Percentiles rank a stretch among this genome's conserved stretches.
Conservation (phyloP, 2,113 vertebrate genomes). For the Perognathus longimembris region DNA sequence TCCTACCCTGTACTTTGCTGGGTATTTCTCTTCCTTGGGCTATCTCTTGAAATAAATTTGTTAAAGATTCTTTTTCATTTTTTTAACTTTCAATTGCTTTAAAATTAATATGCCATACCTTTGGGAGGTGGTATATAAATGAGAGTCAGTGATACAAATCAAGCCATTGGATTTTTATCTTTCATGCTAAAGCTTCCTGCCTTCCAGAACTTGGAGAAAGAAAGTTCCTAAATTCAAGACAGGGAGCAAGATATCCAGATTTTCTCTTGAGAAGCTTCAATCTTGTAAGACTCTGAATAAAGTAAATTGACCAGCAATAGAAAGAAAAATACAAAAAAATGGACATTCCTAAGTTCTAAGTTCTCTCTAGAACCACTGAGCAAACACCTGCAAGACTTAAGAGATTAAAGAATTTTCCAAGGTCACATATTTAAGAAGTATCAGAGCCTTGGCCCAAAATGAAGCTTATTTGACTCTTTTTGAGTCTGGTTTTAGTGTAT, state of each 20-base stretch:
- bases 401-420: not conserved
- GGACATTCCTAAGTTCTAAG: not conserved
- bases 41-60: constrained; percentile 29
- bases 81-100: constrained; percentile 17
- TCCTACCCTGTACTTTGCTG: not conserved
- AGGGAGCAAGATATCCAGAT: not conserved
- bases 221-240: not conserved
- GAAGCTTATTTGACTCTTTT: not conserved
- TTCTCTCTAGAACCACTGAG: not conserved
- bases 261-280: not conserved
- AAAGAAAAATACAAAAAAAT: not conserved
- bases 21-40: not conserved
- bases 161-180: not conserved
- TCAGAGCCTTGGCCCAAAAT: not conserved
- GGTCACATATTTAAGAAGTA: not conserved
- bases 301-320: not conserved
- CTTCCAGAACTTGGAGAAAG: not conserved
- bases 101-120: not conserved
- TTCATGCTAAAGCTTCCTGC: not conserved
- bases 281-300: not conserved
- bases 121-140: not conserved
- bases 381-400: not conserved
- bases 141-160: not conserved
- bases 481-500: not conserved
- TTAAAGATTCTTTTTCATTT: not conserved